Evolutionary conservation across 1,140 invertebrate genomes (phyloP).

Genomic region (Drosophila willistoni): DNA sequence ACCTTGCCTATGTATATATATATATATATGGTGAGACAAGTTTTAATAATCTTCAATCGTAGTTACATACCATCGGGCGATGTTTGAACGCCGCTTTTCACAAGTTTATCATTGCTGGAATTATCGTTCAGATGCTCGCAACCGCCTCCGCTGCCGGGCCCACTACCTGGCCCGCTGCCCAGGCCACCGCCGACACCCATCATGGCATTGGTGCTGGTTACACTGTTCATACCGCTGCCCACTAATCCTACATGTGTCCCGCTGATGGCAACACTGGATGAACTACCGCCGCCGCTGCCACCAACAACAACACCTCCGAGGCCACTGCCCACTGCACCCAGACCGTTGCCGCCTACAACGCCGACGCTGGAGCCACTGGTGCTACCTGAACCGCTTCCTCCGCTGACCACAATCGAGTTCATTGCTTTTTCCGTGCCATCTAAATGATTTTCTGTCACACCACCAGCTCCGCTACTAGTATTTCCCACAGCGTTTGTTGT

Average conservation of each 20-base stretch:
- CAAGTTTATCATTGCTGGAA: conserved; percentile 84
- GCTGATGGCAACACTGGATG: conserved; percentile 81
- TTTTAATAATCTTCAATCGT: not conserved
- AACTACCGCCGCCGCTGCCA: conserved; percentile 55
- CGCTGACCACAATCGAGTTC: conserved; percentile 84
- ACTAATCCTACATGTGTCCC: conserved; percentile 71
- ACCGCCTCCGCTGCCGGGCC: conserved; percentile 49
- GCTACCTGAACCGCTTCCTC: conserved; percentile 69
- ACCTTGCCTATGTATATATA: conserved; percentile 90
- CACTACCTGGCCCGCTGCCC: conserved; percentile 53
- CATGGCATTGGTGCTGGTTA: conserved; percentile 66
- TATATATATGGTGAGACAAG: conserved; percentile 23
- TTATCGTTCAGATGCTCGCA: conserved; percentile 80
- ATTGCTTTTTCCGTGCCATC: conserved; percentile 81
- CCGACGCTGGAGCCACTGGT: conserved; percentile 53
- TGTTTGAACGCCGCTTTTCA: conserved; percentile 95
- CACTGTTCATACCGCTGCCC: conserved; percentile 76
- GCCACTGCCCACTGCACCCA: conserved; percentile 64
- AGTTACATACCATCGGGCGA: conserved; percentile 91
- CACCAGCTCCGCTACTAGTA: conserved; percentile 44
- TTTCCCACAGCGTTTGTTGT: conserved; percentile 84
- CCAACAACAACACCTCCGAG: conserved; percentile 75
- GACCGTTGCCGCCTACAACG: conserved; percentile 70
- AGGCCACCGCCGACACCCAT: conserved; percentile 73
- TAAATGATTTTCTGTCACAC: conserved; percentile 76